A percentile compares a stretch with the other conserved stretches of the same genome.
Conservation (phyloP, 1,140 invertebrate species). For the Drosophila pectinifera region DNA sequence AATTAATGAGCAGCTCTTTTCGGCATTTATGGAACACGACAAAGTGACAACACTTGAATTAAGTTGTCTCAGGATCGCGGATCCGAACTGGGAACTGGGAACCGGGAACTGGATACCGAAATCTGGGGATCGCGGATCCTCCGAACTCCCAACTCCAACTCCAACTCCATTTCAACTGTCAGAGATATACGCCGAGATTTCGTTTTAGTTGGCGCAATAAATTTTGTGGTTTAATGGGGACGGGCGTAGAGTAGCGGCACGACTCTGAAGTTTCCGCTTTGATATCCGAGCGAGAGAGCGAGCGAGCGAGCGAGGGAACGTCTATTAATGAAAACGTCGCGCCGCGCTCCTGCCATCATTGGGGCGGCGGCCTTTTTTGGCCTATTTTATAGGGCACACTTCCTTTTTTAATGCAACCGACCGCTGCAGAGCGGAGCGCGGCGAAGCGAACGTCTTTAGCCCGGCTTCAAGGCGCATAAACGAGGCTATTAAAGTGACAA, state of each 20-base stretch:
- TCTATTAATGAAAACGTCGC: conserved; percentile 79
- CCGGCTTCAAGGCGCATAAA: conserved; percentile 51
- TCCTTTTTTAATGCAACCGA: conserved; percentile 74
- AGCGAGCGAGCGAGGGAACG: conserved; percentile 2
- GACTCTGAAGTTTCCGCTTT: conserved; percentile 79
- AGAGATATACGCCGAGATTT: conserved; percentile 66
- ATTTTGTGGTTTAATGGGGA: conserved; percentile 83
- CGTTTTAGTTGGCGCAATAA: conserved; percentile 82
- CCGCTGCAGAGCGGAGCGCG: conserved; percentile 2
- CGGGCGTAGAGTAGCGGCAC: conserved; percentile 73
- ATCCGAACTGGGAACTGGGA: neutral
- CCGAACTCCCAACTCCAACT: conserved; percentile 8
- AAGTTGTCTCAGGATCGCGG: conserved; percentile 63
- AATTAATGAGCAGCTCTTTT: conserved; percentile 81
- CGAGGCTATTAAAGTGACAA: conserved; percentile 78
- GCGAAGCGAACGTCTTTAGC: conserved; percentile 19
- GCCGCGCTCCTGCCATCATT: conserved; percentile 24
- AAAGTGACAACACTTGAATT: conserved; percentile 83
- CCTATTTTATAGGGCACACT: conserved; percentile 79
- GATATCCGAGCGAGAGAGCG: conserved; percentile 67
- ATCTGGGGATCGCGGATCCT: conserved; percentile 9
- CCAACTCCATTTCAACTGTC: conserved; percentile 32
- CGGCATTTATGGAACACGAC: conserved; percentile 75
- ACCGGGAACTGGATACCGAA: neutral
- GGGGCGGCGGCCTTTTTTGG: conserved; percentile 56